Base-by-base conservation (phyloP, 2,113 vertebrate genomes). In the Hylia prasina region DNA sequence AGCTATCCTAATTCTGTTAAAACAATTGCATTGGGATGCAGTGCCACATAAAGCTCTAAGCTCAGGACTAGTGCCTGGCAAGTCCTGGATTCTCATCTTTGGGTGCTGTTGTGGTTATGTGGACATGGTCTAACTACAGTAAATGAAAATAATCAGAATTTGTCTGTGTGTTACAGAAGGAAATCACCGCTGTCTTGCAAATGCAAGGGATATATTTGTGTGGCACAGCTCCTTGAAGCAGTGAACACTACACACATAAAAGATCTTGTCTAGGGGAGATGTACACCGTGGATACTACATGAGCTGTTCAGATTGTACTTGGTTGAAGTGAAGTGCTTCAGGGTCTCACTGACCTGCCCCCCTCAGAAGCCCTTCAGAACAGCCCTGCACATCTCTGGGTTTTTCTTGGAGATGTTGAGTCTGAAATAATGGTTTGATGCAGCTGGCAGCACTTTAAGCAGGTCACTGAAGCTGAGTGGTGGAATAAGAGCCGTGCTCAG, bases 231-330 rank as follows among this genome's bases (percentile, higher is more conserved):
- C 39, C 75, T 31, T 44, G 44, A 37, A 91, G 68, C 72, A 54
- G 5, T 17, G 56, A 85, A 22, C 27, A 1, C 24, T 51, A 5
- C 1, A 2, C 9, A 8, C 15, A 19, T 51, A 10, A 33, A 50
- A 25, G 50, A 5, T 68, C 42, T 76, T 66, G 60, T 51, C 42
- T 39, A 14, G 71, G 25, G 21, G 64, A 71, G 68, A 16, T 75
- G 35, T 24, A n/a, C 1, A 3, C 37, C 5, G 44, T 13, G 68
- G 39, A 6, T 81, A 1, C 33, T 75, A 1, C 17, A 1, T 10
- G 23, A 91, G 28, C 72, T 75, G 64, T 68, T 88, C 68, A n/a
- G 17, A 39, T 12, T 30, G 58, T 58, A 3, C 54, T 54, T 54
- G 63, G 82, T 18, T 66, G 61, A 72, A 68, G 21, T 28, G 64